A percentile compares a stretch with the other conserved stretches of the same genome.
phyloP scores from a whole-genome alignment of 2,113 vertebrate species.

The Panthera tigris region DNA sequence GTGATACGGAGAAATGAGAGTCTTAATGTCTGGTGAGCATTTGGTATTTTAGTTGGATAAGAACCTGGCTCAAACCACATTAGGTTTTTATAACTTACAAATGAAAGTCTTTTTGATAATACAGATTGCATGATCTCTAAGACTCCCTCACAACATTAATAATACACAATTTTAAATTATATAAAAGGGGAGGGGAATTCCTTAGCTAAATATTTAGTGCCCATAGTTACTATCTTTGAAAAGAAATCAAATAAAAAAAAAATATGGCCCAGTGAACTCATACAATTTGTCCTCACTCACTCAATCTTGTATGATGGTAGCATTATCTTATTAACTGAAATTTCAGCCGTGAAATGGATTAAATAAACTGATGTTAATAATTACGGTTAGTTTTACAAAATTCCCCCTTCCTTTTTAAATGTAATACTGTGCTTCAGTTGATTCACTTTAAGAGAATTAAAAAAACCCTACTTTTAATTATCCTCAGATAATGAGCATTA shows the following conservation, averaged over 20 bases:
- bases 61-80: neutral
- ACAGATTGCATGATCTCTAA: neutral
- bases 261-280: neutral
- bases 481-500: neutral
- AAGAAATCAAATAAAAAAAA: conserved; percentile 56
- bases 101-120: conserved; percentile 38
- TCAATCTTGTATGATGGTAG: neutral
- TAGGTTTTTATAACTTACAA: conserved; percentile 14
- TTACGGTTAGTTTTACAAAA: neutral
- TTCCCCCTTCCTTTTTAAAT: neutral
- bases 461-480: neutral
- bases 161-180: conserved; percentile 8
- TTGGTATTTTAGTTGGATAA: neutral
- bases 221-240: conserved; percentile 36
- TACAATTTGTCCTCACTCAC: neutral
- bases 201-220: conserved; percentile 40
- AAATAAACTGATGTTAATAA: neutral
- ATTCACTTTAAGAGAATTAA: neutral
- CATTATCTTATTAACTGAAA: neutral
- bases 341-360: neutral
- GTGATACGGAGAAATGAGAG: neutral
- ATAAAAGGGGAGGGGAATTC: neutral
- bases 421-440: neutral
- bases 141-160: conserved; percentile 1
- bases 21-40: conserved; percentile 20